Percentiles rank a stretch among this genome's conserved stretches.
Conservation (phyloP, 2,113 vertebrate species). For the Proteles cristata region DNA sequence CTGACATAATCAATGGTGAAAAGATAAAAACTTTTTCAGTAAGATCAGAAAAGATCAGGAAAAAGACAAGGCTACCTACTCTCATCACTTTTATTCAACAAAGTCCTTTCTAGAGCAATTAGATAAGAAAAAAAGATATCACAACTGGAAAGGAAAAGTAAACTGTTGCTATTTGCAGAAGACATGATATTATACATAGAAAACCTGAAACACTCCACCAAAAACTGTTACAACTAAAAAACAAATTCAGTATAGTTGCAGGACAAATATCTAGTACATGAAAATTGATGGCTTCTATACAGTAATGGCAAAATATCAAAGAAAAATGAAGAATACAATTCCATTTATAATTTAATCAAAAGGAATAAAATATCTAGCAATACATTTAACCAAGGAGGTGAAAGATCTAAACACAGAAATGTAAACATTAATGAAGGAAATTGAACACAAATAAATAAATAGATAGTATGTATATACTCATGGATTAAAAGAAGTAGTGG, state of each 20-base stretch:
- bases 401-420: neutral
- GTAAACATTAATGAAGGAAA: neutral
- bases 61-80: neutral
- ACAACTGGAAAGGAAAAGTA: neutral
- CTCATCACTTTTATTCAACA: neutral
- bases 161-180: neutral
- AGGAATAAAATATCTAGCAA: neutral
- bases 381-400: neutral
- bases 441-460: neutral
- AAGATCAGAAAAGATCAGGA: neutral
- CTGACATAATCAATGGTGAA: neutral
- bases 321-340: neutral
- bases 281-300: neutral
- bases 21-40: neutral
- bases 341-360: neutral
- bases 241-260: neutral
- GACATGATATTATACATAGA: neutral
- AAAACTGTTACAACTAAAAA: neutral
- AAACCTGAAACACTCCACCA: neutral
- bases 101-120: neutral
- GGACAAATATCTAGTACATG: neutral
- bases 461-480: neutral
- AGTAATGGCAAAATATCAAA: neutral
- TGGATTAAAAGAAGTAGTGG: neutral
- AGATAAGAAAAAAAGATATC: neutral